phyloP scores from a whole-genome alignment of 2,888 invertebrate genomes.

The Agonopterix heracliana region DNA sequence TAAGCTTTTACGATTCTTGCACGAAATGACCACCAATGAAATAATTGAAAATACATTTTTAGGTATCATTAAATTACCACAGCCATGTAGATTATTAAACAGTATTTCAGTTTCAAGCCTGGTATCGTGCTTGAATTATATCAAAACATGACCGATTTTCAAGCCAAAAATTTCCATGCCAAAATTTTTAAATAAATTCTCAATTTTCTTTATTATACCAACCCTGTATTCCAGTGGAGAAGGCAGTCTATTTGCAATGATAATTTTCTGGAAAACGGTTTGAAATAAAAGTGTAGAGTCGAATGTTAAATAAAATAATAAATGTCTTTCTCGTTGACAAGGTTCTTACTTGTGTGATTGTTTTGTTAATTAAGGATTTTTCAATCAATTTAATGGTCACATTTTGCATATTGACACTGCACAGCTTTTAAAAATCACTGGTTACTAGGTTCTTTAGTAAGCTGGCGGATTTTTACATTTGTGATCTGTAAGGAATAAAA shows the following conservation, averaged over 20 bases:
- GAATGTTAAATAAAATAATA: slow-evolving; percentile 30
- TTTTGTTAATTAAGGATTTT: slow-evolving; percentile 50
- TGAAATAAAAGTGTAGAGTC: slow-evolving; percentile 32
- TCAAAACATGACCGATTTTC: too few relatives aligned
- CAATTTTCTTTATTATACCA: too few relatives aligned
- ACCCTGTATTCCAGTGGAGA: too few relatives aligned
- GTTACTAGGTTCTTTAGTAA: slow-evolving; percentile 18
- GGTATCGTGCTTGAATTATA: too few relatives aligned
- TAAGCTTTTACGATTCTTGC: slow-evolving; percentile 27
- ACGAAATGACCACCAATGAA: neutral
- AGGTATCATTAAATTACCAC: too few relatives aligned
- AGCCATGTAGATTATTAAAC: too few relatives aligned
- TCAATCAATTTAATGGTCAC: slow-evolving; percentile 34
- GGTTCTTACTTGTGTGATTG: slow-evolving; percentile 65
- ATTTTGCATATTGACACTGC: slow-evolving; percentile 31
- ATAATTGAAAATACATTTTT: too few relatives aligned
- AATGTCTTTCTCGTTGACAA: slow-evolving; percentile 52
- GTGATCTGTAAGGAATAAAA: too few relatives aligned
- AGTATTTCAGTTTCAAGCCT: too few relatives aligned
- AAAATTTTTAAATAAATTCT: too few relatives aligned
- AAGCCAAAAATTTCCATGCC: too few relatives aligned
- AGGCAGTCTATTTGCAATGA: neutral
- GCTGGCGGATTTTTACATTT: too few relatives aligned
- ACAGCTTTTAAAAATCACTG: slow-evolving; percentile 20
- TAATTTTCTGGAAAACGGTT: slow-evolving; percentile 6